These are phyloP conservation scores for Triops longicaudatus DNA, from an alignment of 1,140 invertebrate genomes.

Conservation along the genomic window DNA sequence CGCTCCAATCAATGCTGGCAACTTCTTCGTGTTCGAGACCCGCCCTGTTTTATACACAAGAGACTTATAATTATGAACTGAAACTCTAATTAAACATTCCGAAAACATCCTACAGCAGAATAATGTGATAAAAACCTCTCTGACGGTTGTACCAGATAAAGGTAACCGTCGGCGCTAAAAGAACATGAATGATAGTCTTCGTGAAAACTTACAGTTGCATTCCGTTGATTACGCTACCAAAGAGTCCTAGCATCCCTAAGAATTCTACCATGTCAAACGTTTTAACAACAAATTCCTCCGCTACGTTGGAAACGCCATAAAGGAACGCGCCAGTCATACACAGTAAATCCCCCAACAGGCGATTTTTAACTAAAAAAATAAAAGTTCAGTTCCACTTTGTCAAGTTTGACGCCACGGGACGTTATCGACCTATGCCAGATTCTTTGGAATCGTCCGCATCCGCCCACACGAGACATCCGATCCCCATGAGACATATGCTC, in stretches of 20 bases:
- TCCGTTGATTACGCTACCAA: constrained; percentile 67
- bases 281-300: constrained; percentile 75
- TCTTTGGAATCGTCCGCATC: constrained; percentile 57
- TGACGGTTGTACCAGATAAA: too few relatives aligned
- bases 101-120: too few relatives aligned
- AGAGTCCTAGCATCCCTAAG: constrained; percentile 73
- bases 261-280: constrained; percentile 66
- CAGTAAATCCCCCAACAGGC: constrained; percentile 72
- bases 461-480: constrained; percentile 72
- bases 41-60: constrained; percentile 40
- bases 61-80: background rate
- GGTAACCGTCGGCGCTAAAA: too few relatives aligned
- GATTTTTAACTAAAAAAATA: constrained; percentile 57
- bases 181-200: too few relatives aligned
- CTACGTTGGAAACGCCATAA: constrained; percentile 71
- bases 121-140: too few relatives aligned
- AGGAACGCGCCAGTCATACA: constrained; percentile 69
- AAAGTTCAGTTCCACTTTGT: constrained; percentile 24
- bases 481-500: constrained; percentile 67
- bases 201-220: constrained; percentile 67
- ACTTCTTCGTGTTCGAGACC: constrained; percentile 47
- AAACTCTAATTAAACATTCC: background rate
- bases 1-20: constrained; percentile 46
- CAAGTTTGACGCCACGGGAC: too few relatives aligned
- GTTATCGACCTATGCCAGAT: constrained; percentile 31